Evolutionary conservation across 1,140 invertebrate species (phyloP).

Genomic region (Pachypsylla venusta): DNA sequence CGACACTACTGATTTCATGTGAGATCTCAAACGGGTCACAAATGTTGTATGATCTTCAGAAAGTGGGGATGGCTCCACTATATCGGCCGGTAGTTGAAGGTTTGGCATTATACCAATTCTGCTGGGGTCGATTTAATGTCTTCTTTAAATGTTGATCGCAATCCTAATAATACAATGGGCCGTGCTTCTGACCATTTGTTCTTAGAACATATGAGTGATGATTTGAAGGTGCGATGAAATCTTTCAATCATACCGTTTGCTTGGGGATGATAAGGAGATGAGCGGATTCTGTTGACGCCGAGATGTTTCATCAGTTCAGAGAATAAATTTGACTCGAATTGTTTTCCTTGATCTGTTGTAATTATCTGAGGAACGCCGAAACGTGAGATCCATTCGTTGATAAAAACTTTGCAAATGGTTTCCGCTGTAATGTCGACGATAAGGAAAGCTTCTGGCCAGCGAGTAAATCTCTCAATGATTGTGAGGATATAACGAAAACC

Average conservation of each 20-base stretch:
- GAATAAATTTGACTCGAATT: conserved; percentile 30
- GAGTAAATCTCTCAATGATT: no score
- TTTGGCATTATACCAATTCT: conserved; percentile 29
- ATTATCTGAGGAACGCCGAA: conserved; percentile 29
- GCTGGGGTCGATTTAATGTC: conserved; percentile 25
- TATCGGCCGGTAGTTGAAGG: conserved; percentile 29
- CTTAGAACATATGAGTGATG: conserved; percentile 20
- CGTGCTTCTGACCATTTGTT: conserved; percentile 26
- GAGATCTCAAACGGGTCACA: background rate
- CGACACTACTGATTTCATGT: background rate
- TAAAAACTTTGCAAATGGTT: conserved; percentile 24
- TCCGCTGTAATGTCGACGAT: conserved; percentile 24
- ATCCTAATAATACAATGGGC: conserved; percentile 31
- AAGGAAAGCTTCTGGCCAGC: no score
- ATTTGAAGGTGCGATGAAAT: conserved; percentile 26
- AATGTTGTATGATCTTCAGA: background rate
- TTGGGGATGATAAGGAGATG: conserved; percentile 16
- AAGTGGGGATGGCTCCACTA: conserved; percentile 19
- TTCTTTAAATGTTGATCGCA: conserved; percentile 25
- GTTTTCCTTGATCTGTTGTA: conserved; percentile 30
- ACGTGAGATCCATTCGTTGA: conserved; percentile 25
- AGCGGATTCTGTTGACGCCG: background rate
- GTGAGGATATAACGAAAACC: no score
- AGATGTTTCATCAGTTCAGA: conserved; percentile 18
- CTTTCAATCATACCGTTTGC: conserved; percentile 28